Evolutionary conservation across 2,888 invertebrate species (phyloP).

Genomic region (Brachypalpus laphriformis): DNA sequence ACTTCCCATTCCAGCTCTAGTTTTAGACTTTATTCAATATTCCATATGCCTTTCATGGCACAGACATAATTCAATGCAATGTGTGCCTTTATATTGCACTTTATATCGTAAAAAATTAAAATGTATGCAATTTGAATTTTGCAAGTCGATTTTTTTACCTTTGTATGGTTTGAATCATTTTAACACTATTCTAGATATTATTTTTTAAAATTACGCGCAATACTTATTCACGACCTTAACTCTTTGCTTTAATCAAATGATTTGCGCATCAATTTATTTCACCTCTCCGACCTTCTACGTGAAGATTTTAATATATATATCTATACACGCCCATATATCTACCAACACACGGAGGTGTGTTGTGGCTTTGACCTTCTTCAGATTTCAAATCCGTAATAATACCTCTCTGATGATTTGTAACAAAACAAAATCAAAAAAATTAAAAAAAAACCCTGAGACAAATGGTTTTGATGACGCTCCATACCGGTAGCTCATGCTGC

Average conservation of each 20-base stretch:
- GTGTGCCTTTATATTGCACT: no score
- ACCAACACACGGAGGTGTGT: neutral
- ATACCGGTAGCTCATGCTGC: neutral
- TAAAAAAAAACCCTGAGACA: neutral
- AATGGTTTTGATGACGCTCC: slow-evolving; percentile 6
- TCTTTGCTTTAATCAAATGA: neutral
- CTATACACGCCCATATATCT: neutral
- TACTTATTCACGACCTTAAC: neutral
- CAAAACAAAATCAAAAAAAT: neutral
- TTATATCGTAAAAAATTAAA: no score
- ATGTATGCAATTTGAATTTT: no score
- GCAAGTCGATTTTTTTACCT: neutral
- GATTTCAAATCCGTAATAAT: neutral
- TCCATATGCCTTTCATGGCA: no score
- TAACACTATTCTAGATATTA: no score
- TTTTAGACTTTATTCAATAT: no score
- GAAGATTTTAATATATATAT: neutral
- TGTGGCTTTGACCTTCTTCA: slow-evolving; percentile 43
- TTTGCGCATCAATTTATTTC: neutral
- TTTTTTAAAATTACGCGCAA: no score
- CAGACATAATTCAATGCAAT: no score
- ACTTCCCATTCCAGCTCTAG: no score
- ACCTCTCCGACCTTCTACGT: neutral
- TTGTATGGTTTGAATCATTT: neutral
- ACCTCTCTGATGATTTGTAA: neutral